Percentiles rank a stretch among this genome's conserved stretches.
These are phyloP conservation scores for Vimba vimba DNA, from an alignment of 2,113 vertebrate genomes.

Conservation along the genomic window DNA sequence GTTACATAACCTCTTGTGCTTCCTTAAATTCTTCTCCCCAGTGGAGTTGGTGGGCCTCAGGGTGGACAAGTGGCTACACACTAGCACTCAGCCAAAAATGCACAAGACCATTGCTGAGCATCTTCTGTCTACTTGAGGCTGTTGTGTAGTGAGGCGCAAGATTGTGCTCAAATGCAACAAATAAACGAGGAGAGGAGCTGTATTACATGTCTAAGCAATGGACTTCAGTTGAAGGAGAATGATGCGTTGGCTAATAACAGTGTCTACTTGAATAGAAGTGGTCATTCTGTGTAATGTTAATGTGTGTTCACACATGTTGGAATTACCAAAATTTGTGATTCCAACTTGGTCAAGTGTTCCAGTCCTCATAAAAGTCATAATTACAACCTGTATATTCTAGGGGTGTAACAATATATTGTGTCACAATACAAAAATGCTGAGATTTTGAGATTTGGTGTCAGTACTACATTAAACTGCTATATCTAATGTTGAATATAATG, in stretches of 20 bases:
- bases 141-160: not conserved
- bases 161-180: conserved; percentile 16
- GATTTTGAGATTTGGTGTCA: too few relatives aligned
- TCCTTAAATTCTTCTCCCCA: conserved; percentile 19
- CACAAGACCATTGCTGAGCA: not conserved
- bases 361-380: not conserved
- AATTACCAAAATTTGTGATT: not conserved
- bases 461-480: too few relatives aligned
- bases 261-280: not conserved
- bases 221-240: not conserved
- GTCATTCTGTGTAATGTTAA: not conserved
- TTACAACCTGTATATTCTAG: not conserved
- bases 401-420: too few relatives aligned
- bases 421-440: too few relatives aligned
- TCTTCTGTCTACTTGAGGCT: conserved; percentile 6
- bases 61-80: conserved; percentile 19
- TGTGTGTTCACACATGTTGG: not conserved
- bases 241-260: not conserved
- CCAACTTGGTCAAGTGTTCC: not conserved
- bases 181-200: not conserved
- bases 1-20: conserved; percentile 24
- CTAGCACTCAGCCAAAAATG: conserved; percentile 14
- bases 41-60: conserved; percentile 20
- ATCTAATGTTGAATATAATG: too few relatives aligned
- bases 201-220: not conserved